Evolutionary conservation across 1,140 invertebrate species (phyloP).

Genomic region (Reticulitermes speratus): DNA sequence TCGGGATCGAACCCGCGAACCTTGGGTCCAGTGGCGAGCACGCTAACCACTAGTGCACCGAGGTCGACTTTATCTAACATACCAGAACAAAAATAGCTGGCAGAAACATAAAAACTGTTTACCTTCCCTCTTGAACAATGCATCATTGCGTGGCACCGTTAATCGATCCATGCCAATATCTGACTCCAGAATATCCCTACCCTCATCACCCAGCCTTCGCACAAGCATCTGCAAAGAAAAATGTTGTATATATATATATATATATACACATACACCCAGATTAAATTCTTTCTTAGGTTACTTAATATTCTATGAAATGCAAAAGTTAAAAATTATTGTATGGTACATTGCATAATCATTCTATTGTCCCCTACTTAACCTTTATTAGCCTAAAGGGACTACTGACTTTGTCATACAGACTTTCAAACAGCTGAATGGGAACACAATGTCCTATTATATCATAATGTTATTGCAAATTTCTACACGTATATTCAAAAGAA

Average conservation of each 20-base stretch:
- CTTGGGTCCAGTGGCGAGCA: too few species aligned
- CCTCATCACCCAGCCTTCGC: constrained; percentile 56
- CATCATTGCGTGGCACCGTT: constrained; percentile 43
- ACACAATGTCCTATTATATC: too few species aligned
- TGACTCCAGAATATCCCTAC: constrained; percentile 46
- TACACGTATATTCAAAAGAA: too few species aligned
- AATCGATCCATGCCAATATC: constrained; percentile 41
- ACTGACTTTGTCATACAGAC: too few species aligned
- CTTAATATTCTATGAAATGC: background rate
- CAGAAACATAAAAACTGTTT: constrained; percentile 33
- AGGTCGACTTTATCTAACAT: background rate
- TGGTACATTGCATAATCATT: too few species aligned
- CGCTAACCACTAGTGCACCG: too few species aligned
- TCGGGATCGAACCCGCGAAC: too few species aligned
- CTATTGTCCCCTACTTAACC: too few species aligned
- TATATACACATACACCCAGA: background rate
- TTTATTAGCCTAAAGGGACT: too few species aligned
- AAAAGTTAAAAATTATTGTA: too few species aligned
- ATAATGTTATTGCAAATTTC: too few species aligned
- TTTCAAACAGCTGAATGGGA: too few species aligned
- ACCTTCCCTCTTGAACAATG: constrained; percentile 53
- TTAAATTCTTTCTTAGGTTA: background rate
- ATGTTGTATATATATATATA: background rate
- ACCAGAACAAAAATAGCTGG: background rate
- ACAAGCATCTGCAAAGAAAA: constrained; percentile 53